Conservation (phyloP, 2,888 invertebrate species). For the Hanleya hanleyi region DNA sequence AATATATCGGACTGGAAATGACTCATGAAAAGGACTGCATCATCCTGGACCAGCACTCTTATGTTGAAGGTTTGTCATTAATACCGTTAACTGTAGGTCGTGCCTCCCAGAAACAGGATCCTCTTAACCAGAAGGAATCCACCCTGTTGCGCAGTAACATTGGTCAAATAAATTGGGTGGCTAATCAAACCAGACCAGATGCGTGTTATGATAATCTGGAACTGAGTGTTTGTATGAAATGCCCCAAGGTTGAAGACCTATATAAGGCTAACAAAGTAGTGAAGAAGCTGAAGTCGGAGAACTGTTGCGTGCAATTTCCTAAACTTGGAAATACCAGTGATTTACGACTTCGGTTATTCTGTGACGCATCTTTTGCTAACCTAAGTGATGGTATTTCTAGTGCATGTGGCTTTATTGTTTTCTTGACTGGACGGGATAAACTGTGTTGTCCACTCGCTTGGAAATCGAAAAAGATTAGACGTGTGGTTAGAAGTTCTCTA, state of each 20-base stretch:
- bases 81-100: not conserved
- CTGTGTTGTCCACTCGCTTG: conserved; percentile 25
- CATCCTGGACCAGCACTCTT: not conserved
- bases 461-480: conserved; percentile 28
- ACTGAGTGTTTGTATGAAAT: not conserved
- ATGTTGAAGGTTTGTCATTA: not conserved
- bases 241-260: not conserved
- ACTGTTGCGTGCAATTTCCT: not conserved
- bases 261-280: not conserved
- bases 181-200: conserved; percentile 4
- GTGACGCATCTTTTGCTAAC: conserved; percentile 41
- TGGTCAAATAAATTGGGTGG: not conserved
- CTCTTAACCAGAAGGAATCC: not conserved
- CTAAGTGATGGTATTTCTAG: conserved; percentile 32
- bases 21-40: not conserved
- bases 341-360: conserved; percentile 21
- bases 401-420: conserved; percentile 26
- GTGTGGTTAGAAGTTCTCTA: conserved; percentile 37
- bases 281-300: not conserved
- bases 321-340: not conserved
- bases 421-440: conserved; percentile 24
- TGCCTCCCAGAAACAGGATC: not conserved
- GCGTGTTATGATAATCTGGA: not conserved
- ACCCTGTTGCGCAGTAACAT: not conserved
- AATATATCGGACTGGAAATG: not conserved